A percentile compares a stretch with the other conserved stretches of the same genome.
phyloP scores from a whole-genome alignment of 2,113 vertebrate species.

The Actenoides lindsayi region DNA sequence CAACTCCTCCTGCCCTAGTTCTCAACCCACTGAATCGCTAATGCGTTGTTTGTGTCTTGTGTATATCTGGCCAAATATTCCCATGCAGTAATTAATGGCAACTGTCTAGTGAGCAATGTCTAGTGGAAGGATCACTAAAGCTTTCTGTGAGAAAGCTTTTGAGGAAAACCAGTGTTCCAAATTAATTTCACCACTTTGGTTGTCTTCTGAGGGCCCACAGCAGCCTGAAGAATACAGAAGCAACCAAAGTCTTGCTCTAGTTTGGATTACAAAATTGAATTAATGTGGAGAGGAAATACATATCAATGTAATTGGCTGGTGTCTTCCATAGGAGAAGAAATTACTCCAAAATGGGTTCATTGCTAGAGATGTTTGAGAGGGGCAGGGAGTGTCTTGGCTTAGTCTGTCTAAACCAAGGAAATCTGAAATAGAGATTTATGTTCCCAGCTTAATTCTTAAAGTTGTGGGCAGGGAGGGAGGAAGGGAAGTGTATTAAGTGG shows the following conservation, averaged over 20 bases:
- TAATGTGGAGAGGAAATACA: background rate
- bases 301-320: background rate
- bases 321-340: background rate
- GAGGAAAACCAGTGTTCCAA: background rate
- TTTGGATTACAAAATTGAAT: background rate
- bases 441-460: slow-evolving; percentile 5
- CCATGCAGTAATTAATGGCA: background rate
- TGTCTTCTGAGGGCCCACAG: background rate
- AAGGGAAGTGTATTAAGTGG: slow-evolving; percentile 7
- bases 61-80: background rate
- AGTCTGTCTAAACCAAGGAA: background rate
- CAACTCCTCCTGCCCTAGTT: background rate
- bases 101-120: background rate
- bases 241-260: background rate
- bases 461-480: background rate
- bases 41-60: background rate
- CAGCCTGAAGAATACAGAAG: background rate
- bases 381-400: background rate
- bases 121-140: background rate
- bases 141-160: background rate
- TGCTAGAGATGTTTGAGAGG: background rate
- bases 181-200: background rate
- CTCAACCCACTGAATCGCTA: slow-evolving; percentile 16
- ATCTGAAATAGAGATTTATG: background rate
- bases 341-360: background rate